Base-by-base conservation (phyloP, 2,113 vertebrate genomes). In the Ctenodactylus gundi region DNA sequence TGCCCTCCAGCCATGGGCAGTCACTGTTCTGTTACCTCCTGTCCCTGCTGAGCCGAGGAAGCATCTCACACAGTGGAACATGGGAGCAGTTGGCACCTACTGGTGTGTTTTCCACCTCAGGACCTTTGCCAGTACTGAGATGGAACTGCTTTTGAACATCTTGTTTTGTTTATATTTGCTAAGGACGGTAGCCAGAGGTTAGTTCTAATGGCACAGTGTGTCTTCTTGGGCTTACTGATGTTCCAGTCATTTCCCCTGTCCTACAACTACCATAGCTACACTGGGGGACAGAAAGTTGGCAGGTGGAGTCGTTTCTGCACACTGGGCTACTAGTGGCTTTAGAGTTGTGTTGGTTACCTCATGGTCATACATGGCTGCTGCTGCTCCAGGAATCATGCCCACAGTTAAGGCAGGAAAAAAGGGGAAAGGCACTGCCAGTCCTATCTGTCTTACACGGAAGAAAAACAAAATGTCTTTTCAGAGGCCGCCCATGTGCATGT, bases 21-120 rank as follows among this genome's bases (percentile, higher is more conserved):
- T 8, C 44, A n/a, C 39, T 1, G 25, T 57, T 51, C 64, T 53
- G 17, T 58, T 7, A 27, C 12, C 46, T 77, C 88, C 87, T 0
- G 51, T 65, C 39, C 58, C 41, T 4, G 6, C 21, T 29, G 57
- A 36, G 41, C 51, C 1, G 8, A 34, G n/a, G 55, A 36, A 58
- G 53, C 0, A 1, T 23, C 53, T 78, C 34, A 2, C 53, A 18
- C 6, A n/a, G n/a, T 11, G 53, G 58, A 12, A 64, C 51, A 8
- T 0, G 3, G 73, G 29, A 55, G 51, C 44, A 11, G 27, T 21
- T 60, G 88, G 88, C 46, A 29, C n/a, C 57, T 68, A 31, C 64
- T 49, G 27, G n/a, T 70, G 64, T 75, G 41, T 80, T 85, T 60
- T 90, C n/a, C 57, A 76, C n/a, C 53, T 72, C 31, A 23, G 88